Evolutionary conservation across 2,888 invertebrate species (phyloP), one percentile per base, ranked within the genome.

Genomic region (Hipparchia semele): DNA sequence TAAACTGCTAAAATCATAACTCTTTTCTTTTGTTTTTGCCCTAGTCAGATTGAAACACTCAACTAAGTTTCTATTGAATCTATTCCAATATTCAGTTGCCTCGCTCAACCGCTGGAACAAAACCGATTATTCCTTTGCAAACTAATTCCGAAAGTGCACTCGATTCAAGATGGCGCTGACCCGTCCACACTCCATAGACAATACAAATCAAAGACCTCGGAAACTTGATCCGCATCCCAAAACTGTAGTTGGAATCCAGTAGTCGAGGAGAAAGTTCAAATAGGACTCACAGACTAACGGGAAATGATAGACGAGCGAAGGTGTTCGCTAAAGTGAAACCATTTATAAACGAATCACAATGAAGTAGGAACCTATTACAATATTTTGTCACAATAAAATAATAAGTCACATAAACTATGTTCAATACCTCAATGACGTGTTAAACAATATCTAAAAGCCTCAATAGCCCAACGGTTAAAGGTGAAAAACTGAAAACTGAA

Each of bases 221-320:
- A 83, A 84, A 85, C 82, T 82, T 81, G 85, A 87, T 86, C 83
- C 81, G 79, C 82, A 83, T 80, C 83, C 79, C 77, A 68, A 80
- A 83, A 83, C 77, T 64, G 56, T 70, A 64, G 54, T 70, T 64
- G 62, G 23, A 70, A 56, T 56, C 83, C 86, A 84, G 86, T 85
- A 87, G 88, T 87, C 84, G 76, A 70, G 77, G 86, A 81, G 90
- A 90, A 90, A 90, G 89, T 88, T 78, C 85, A 89, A 88, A 89
- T 82, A 90, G 73, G 39, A 69, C 65, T 51, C 65, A 12, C 65
- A 65, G 33, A 33, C 51, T 51, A 53, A 51, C 7, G 7, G 53
- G 33, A 7, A 23, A 51, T 46, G 13, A 53, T 65, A 65, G 65
- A 51, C 33, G 53, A 23, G 23, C 13, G 69, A 72, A 53, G 23